Base-by-base conservation (phyloP, 2,888 invertebrate genomes). In the Ecdyonurus torrentis region DNA sequence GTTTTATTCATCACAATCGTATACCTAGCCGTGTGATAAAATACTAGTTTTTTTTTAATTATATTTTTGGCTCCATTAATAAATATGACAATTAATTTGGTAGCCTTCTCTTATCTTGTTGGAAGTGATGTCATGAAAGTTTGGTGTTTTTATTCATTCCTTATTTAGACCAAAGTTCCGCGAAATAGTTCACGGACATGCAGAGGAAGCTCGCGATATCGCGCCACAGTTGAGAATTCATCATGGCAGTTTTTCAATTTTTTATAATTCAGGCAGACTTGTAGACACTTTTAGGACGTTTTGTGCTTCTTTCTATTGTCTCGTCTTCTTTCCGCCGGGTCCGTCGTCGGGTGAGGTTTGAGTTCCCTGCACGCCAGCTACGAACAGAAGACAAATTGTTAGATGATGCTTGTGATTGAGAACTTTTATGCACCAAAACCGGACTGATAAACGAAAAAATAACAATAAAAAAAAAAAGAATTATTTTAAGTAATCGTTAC, bases 331-430 rank as follows among this genome's bases (percentile, higher is more conserved):
- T 75, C 76, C 61, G 73, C 71, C 52, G 55, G 55, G 65, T 77
- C 84, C 50, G 75, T 77, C 25, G 79, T 77, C 22, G 83, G 74
- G 64, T 85, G 79, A 1, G 85, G 80, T 70, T 85, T 86, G 62
- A 87, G 71, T 73, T 87, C 87, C 72, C 86, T 81, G 73, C 81
- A 82, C 71, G 83, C 83, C 74, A 84, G 74, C 85, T 84, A n/a
- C 7, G 5, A 55, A 83, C 74, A 84, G 74, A 84, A 84, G 20
- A n/a, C n/a, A n/a, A n/a, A n/a, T n/a, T n/a, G n/a, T n/a, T n/a
- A n/a, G n/a, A n/a, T n/a, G n/a, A n/a, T n/a, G n/a, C n/a, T n/a
- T n/a, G n/a, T n/a, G n/a, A n/a, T n/a, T n/a, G n/a, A n/a, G n/a
- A n/a, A n/a, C n/a, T n/a, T n/a, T n/a, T n/a, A n/a, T n/a, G n/a